Evolutionary conservation across 53 echinoderm and acorn worm genomes (phyloP).

Genomic region (Antedon mediterranea): DNA sequence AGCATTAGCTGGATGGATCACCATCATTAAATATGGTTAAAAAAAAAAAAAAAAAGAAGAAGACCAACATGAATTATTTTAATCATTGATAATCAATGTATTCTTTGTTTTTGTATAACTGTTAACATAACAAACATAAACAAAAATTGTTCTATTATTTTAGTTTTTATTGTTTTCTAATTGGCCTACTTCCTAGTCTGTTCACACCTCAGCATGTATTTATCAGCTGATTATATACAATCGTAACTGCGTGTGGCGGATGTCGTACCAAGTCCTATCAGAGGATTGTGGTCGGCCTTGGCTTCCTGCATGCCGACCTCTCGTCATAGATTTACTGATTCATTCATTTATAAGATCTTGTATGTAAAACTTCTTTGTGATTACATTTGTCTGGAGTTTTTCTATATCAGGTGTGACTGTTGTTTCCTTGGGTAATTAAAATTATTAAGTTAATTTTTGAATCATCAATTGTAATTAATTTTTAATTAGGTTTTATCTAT

Average conservation of each 20-base stretch:
- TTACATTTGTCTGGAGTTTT: background rate
- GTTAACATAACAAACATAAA: too few species aligned
- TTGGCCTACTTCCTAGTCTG: too few species aligned
- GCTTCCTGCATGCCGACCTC: background rate
- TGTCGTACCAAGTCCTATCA: background rate
- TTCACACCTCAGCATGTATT: too few species aligned
- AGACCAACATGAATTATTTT: too few species aligned
- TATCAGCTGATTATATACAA: too few species aligned
- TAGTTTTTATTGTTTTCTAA: too few species aligned
- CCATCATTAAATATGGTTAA: too few species aligned
- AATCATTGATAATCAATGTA: too few species aligned
- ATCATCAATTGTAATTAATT: background rate
- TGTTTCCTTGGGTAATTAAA: background rate
- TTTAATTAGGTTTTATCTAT: background rate
- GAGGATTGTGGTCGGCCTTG: background rate
- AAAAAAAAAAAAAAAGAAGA: too few species aligned
- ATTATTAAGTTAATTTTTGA: background rate
- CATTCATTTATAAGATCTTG: background rate
- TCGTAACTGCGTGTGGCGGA: background rate
- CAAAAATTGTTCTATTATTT: too few species aligned
- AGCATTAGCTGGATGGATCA: too few species aligned
- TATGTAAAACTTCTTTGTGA: background rate
- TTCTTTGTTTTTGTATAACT: too few species aligned
- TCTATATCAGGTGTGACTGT: background rate
- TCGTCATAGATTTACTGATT: background rate